Evolutionary conservation across 1,140 invertebrate species (phyloP), one percentile per base, ranked within the genome.

Genomic region (Diploscapter pachys): DNA sequence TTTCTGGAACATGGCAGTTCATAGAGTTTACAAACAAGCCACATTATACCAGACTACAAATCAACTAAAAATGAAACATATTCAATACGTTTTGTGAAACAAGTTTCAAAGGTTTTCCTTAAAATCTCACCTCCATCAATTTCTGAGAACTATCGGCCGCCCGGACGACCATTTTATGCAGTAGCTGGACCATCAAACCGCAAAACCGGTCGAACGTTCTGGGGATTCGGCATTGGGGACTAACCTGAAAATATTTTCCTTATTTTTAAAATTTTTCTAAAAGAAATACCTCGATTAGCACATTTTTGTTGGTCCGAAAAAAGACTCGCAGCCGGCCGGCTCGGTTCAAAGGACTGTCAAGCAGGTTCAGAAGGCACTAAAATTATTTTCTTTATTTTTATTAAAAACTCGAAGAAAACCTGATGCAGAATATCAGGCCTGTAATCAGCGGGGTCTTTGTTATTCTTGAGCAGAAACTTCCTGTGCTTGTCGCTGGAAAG

Each of bases 161-260:
- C 83, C 93, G 89, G 49, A 99, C 93, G 75, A 90, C 91, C 83
- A 95, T 92, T 88, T 97, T 97, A 83, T 97, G 94, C 61, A 99
- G 89, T 8, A 99, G 88, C 90, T 99, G 96, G 61, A 99, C 96
- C 91, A 99, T 98, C 13, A 99, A 87, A 61, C 95, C 96, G 84
- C 95, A 94, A 90, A 99, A 99, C 85, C 96, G 89, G 85, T 98
- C 96, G 85, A 96, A 99, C 9, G 96, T 99, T 81, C 96, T 90
- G 2, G 97, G 97, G 85, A 99, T 96, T 84, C 96, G 91, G 5
- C 95, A 99, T 87, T 98, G 95, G 63, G 97, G 96, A 88, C 96
- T 95, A 49, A 99, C 31, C 31, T 31, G 31, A 31, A 31, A 31
- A 31, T 31, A 31, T 31, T 31, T 31, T 31, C 31, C 31, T 31